A percentile compares a stretch with the other conserved stretches of the same genome.
Conservation (phyloP, 1,140 invertebrate species). For the Drosophila orosa region DNA sequence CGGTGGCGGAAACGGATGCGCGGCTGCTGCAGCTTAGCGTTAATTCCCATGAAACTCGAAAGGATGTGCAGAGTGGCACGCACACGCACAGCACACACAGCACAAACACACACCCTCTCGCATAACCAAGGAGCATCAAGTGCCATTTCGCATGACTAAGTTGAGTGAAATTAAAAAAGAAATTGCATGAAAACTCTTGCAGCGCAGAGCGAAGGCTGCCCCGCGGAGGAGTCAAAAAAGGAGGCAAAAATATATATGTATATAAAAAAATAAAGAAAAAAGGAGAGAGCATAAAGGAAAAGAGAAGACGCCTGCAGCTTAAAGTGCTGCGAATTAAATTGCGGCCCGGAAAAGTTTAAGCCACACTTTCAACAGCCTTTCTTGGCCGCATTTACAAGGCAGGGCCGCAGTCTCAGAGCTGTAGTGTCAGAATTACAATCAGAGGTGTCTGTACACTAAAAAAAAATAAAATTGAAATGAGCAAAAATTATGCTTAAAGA, state of each 20-base stretch:
- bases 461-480: too few relatives aligned
- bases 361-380: constrained; percentile 16
- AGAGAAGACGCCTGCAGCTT: constrained; percentile 40
- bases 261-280: constrained; percentile 9
- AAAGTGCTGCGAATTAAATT: constrained; percentile 76
- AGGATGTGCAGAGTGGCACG: constrained; percentile 45
- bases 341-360: constrained; percentile 21
- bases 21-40: constrained; percentile 66
- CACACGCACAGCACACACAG: constrained; percentile 20
- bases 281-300: constrained; percentile 3
- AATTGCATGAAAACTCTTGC: constrained; percentile 64
- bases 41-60: constrained; percentile 74
- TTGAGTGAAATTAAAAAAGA: constrained; percentile 73
- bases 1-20: constrained; percentile 11
- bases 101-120: constrained; percentile 15
- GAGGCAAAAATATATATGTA: not conserved
- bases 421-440: not conserved
- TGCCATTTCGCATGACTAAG: constrained; percentile 77
- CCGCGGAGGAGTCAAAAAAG: constrained; percentile 30
- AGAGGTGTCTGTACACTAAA: constrained; percentile 3
- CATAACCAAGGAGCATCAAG: constrained; percentile 68
- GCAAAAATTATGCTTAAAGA: not conserved
- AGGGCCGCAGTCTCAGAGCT: constrained; percentile 7
- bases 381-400: constrained; percentile 36
- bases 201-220: constrained; percentile 32